Base-by-base conservation (phyloP, 2,797 vertebrate species). In the Steatocranus sp. region DNA sequence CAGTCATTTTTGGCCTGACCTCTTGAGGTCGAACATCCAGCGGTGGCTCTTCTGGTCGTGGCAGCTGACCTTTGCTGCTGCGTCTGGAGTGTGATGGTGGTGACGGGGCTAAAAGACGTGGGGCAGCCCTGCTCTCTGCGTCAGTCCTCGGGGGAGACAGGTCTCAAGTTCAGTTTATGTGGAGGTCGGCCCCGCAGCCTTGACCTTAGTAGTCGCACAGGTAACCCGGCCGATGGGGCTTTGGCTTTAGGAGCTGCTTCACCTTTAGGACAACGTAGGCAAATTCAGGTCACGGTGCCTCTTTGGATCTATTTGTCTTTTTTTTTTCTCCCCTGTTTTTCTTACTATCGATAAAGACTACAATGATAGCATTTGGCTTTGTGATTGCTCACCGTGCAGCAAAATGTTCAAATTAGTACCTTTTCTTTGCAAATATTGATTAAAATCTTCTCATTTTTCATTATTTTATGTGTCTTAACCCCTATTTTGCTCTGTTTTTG, bases 181-280 rank as follows among this genome's bases (percentile, higher is more conserved):
- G 34, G n/a, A 12, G 79, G 68, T 38, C 4, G 0, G 11, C 27
- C 43, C 43, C 15, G 1, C 11, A 61, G 84, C 68, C 49, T 34
- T 93, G 93, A 94, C 93, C 93, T 94, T 95, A 94, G 20, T 15
- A 53, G 58, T 50, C 50, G 79, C 32, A 27, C 87, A 92, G 89
- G 85, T 91, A 83, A 88, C 36, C 38, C n/a, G 3, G 3, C 25
- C 9, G 46, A 74, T 36, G 76, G 49, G 1, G 6, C 25, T 86
- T 85, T 91, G 48, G 89, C 94, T 91, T 30, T 25, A 84, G 90
- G 93, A 91, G 78, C 77, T 74, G 53, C 70, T 88, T 94, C 90
- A 94, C 94, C 93, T 95, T 94, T 93, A 88, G 73, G 66, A 18
- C 53, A 25, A 73, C 48, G 43, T 8, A 76, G 23, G 25, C 27